Conservation (phyloP, 2,888 invertebrate genomes). For the Palloptera scutellata region DNA sequence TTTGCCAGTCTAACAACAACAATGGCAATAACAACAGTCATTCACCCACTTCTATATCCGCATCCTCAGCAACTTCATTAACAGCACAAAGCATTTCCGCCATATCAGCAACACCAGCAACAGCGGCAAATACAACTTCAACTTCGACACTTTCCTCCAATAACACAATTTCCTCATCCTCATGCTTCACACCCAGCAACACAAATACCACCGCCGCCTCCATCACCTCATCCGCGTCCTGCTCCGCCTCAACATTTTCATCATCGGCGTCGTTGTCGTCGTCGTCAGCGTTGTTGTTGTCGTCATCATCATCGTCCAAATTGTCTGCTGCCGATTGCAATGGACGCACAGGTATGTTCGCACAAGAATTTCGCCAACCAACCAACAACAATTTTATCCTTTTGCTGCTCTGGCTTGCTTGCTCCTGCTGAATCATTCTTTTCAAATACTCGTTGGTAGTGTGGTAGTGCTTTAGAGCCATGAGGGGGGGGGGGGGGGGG, state of each 20-base stretch:
- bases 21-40: constrained; percentile 37
- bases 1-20: constrained; percentile 5
- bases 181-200: constrained; percentile 32
- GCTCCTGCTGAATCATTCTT: too few species aligned
- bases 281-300: constrained; percentile 38
- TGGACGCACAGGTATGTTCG: constrained; percentile 71
- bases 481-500: too few species aligned
- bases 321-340: constrained; percentile 68
- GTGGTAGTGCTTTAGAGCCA: too few species aligned
- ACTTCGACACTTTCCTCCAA: constrained; percentile 47
- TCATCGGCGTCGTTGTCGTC: constrained; percentile 30
- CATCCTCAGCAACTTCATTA: constrained; percentile 53
- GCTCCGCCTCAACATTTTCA: constrained; percentile 30
- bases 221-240: constrained; percentile 29
- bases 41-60: constrained; percentile 38
- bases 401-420: too few species aligned
- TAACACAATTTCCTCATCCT: constrained; percentile 38
- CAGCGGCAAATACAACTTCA: constrained; percentile 44
- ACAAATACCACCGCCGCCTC: constrained; percentile 30
- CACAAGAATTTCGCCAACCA: constrained; percentile 42
- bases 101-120: constrained; percentile 37
- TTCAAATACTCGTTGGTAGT: too few species aligned
- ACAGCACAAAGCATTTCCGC: constrained; percentile 47
- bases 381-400: neutral
- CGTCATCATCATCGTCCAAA: constrained; percentile 51